Percentiles rank a stretch among this genome's conserved stretches.
Evolutionary conservation across 1,140 invertebrate species (phyloP).

Genomic region (Rhopalosiphum maidis): DNA sequence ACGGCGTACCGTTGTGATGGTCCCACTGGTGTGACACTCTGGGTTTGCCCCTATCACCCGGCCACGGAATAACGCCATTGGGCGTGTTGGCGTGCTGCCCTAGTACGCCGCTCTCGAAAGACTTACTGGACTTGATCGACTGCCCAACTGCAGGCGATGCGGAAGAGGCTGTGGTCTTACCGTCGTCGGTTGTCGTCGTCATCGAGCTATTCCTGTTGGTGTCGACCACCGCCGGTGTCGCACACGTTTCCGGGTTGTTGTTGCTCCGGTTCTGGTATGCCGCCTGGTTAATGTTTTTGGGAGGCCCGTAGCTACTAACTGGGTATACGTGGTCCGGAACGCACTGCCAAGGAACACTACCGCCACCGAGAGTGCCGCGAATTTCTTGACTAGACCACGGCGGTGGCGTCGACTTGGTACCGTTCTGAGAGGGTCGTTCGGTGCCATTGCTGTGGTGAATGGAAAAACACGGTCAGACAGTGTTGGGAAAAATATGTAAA

Average conservation of each 20-base stretch:
- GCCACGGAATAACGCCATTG: conserved; percentile 57
- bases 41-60: conserved; percentile 32
- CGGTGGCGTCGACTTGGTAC: neutral
- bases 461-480: neutral
- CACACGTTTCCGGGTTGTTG: conserved; percentile 32
- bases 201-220: neutral
- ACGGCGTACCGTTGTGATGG: neutral
- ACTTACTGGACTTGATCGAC: conserved; percentile 45
- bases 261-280: conserved; percentile 40
- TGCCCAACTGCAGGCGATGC: neutral
- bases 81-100: conserved; percentile 57
- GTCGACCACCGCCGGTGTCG: neutral
- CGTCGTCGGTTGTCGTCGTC: neutral
- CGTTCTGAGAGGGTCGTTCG: neutral
- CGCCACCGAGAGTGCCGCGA: conserved; percentile 58
- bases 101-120: conserved; percentile 55
- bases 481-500: neutral
- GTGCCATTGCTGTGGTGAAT: neutral
- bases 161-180: neutral
- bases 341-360: conserved; percentile 57
- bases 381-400: conserved; percentile 59
- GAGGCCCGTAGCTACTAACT: conserved; percentile 34
- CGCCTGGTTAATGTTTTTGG: conserved; percentile 41
- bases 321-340: conserved; percentile 44
- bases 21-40: conserved; percentile 37